Percentiles rank a stretch among this genome's conserved stretches.
Evolutionary conservation across 2,113 vertebrate genomes (phyloP).

Genomic region (Thinocorus orbignyianus): DNA sequence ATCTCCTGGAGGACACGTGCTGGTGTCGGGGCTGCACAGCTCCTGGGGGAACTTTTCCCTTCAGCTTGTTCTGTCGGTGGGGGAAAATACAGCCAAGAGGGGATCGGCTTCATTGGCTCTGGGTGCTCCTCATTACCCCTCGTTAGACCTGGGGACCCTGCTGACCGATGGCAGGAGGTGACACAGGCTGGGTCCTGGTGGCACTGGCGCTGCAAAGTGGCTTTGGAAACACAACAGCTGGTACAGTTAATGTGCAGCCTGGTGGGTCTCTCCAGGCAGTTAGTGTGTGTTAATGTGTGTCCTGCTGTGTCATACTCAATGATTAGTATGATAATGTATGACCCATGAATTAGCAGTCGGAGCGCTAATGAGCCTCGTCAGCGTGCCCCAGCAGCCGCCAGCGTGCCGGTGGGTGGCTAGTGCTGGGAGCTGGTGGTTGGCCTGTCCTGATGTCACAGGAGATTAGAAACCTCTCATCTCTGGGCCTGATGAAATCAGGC

Average conservation of each 20-base stretch:
- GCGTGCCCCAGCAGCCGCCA: neutral
- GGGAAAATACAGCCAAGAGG: neutral
- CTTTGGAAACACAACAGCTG: neutral
- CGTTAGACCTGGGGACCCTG: neutral
- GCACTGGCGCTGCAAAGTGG: neutral
- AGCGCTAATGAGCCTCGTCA: neutral
- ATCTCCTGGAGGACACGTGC: neutral
- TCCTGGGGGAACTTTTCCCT: neutral
- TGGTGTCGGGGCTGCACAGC: neutral
- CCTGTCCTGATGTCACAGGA: neutral
- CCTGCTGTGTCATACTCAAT: constrained; percentile 35
- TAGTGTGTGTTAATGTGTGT: constrained; percentile 21
- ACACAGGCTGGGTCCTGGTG: neutral
- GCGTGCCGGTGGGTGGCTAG: neutral
- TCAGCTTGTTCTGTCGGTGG: neutral
- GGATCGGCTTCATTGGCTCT: neutral
- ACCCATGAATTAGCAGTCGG: constrained; percentile 16
- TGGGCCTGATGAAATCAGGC: neutral
- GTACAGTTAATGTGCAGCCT: neutral
- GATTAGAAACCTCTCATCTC: neutral
- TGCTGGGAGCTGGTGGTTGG: neutral
- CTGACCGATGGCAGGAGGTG: neutral
- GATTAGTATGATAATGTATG: constrained; percentile 7
- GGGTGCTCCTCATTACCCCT: neutral
- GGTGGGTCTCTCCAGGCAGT: neutral